phyloP scores from a whole-genome alignment of 2,113 vertebrate genomes.

The Mandrillus leucophaeus region DNA sequence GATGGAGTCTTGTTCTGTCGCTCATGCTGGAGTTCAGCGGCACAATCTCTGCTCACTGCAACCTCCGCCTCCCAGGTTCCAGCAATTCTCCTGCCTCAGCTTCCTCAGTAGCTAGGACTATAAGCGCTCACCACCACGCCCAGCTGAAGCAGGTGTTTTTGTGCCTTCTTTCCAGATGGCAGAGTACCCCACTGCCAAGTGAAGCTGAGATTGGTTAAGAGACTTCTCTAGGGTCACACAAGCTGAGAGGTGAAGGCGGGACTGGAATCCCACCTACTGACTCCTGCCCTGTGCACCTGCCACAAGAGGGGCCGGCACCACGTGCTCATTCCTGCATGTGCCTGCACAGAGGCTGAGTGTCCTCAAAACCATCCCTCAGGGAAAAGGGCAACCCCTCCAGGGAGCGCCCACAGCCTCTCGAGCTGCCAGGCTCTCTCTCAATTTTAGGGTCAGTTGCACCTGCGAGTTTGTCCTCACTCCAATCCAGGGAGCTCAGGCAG shows the following conservation, averaged over 20 bases:
- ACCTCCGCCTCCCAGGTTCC: too few species aligned
- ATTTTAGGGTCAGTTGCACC: neutral
- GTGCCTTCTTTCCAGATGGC: too few species aligned
- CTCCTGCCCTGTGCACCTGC: neutral
- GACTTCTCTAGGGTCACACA: too few species aligned
- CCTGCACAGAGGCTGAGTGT: neutral
- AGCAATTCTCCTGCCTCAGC: too few species aligned
- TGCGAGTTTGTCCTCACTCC: neutral
- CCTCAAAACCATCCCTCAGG: neutral
- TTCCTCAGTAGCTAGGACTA: too few species aligned
- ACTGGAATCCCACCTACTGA: too few species aligned
- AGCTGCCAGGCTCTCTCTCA: too few species aligned
- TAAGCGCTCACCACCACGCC: accelerated
- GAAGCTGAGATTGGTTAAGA: neutral
- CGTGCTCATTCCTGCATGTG: neutral
- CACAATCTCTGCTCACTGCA: too few species aligned
- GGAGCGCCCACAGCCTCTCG: neutral
- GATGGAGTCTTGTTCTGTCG: too few species aligned
- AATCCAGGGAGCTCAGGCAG: neutral
- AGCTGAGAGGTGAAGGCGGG: neutral
- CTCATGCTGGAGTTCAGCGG: too few species aligned
- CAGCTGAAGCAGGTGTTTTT: too few species aligned
- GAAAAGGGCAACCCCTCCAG: neutral
- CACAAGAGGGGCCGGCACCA: accelerated
- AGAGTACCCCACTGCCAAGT: too few species aligned